A percentile compares a stretch with the other conserved stretches of the same genome.
These are phyloP conservation scores for Bicyclus anynana DNA, from an alignment of 1,140 invertebrate genomes.

Conservation along the genomic window DNA sequence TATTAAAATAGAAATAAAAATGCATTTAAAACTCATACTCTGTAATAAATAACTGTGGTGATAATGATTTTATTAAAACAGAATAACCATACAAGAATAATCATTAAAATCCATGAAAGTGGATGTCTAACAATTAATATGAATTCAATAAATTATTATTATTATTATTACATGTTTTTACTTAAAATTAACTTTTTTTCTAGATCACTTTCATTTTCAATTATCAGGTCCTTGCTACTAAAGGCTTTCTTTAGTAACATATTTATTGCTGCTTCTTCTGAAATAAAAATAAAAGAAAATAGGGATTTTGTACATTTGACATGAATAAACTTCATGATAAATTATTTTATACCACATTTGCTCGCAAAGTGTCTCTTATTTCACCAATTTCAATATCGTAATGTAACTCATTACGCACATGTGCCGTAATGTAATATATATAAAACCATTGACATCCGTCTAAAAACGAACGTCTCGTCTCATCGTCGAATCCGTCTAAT, in stretches of 20 bases:
- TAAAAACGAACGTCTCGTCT: too few species aligned
- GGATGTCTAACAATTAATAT: constrained; percentile 24
- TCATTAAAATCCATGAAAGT: constrained; percentile 22
- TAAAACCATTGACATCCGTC: too few species aligned
- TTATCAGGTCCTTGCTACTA: constrained; percentile 51
- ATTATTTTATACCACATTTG: background rate
- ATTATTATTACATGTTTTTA: constrained; percentile 47
- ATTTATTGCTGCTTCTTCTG: constrained; percentile 68
- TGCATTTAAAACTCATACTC: constrained; percentile 2
- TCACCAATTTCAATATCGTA: too few species aligned
- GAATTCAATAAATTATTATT: constrained; percentile 16
- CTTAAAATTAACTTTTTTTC: constrained; percentile 61
- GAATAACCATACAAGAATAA: constrained; percentile 45
- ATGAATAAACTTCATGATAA: background rate
- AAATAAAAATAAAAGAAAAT: background rate
- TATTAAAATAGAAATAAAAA: too few species aligned
- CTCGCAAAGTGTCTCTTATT: too few species aligned
- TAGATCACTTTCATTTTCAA: constrained; percentile 65
- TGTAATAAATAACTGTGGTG: constrained; percentile 23
- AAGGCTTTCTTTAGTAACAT: constrained; percentile 64
- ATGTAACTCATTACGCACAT: too few species aligned
- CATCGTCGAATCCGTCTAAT: too few species aligned
- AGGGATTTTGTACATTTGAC: background rate
- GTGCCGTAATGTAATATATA: too few species aligned
- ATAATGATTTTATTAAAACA: constrained; percentile 32